Conservation (phyloP, 2,888 invertebrate genomes). For the Drosophila dives region DNA sequence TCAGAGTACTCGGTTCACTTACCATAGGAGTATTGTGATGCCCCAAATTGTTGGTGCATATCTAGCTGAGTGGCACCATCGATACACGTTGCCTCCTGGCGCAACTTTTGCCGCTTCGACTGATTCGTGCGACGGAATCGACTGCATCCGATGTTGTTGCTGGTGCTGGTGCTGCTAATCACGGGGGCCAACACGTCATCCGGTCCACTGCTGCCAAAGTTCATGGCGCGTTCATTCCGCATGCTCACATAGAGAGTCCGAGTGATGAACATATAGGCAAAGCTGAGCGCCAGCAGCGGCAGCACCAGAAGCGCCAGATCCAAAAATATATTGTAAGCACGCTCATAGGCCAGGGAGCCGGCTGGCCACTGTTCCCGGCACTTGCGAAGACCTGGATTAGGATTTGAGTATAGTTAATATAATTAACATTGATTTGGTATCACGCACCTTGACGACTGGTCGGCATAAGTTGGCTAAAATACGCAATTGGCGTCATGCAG, state of each 20-base stretch:
- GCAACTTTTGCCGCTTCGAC: constrained; percentile 34
- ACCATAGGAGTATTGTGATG: constrained; percentile 63
- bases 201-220: constrained; percentile 65
- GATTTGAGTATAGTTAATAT: neutral
- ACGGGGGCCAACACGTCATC: constrained; percentile 25
- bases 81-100: constrained; percentile 25
- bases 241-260: constrained; percentile 84
- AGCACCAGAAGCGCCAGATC: constrained; percentile 88
- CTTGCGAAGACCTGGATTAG: constrained; percentile 86
- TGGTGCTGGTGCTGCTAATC: constrained; percentile 20
- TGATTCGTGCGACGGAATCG: constrained; percentile 31
- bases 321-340: constrained; percentile 88
- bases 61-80: constrained; percentile 41
- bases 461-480: constrained; percentile 87
- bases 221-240: constrained; percentile 83
- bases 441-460: constrained; percentile 84
- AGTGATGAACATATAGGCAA: constrained; percentile 87
- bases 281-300: constrained; percentile 88
- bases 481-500: constrained; percentile 88
- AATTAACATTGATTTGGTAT: neutral
- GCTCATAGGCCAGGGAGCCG: constrained; percentile 86
- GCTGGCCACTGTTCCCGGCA: constrained; percentile 88
- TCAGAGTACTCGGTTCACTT: constrained; percentile 13
- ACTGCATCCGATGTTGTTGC: constrained; percentile 11
- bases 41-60: constrained; percentile 51